Evolutionary conservation across 2,888 invertebrate species (phyloP).

Genomic region (Drosophila silvestris): DNA sequence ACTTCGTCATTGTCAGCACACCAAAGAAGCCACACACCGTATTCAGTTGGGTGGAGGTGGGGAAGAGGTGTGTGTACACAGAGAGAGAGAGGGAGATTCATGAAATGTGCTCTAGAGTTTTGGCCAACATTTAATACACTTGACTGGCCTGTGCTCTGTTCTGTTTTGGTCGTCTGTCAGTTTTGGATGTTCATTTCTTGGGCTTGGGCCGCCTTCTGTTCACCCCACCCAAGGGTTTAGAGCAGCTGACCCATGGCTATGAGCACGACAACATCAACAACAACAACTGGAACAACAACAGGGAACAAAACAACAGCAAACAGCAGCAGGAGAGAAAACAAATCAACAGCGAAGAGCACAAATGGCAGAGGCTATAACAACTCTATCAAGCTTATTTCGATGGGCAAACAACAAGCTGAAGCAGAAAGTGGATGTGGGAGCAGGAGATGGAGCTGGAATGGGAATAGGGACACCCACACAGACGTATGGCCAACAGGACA

Average conservation of each 20-base stretch:
- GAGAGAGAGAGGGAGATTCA: slow-evolving; percentile 14
- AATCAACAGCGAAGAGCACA: slow-evolving; percentile 76
- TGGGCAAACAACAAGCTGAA: slow-evolving; percentile 57
- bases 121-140: slow-evolving; percentile 76
- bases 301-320: slow-evolving; percentile 3
- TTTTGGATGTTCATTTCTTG: slow-evolving; percentile 39
- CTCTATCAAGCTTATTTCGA: slow-evolving; percentile 79
- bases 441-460: not conserved
- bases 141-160: slow-evolving; percentile 42
- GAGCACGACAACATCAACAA: slow-evolving; percentile 33
- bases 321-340: slow-evolving; percentile 55
- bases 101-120: slow-evolving; percentile 35
- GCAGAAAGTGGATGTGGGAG: not conserved
- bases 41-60: too few species aligned
- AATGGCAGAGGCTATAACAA: slow-evolving; percentile 71
- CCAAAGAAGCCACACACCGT: slow-evolving; percentile 13
- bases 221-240: slow-evolving; percentile 29
- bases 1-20: slow-evolving; percentile 82
- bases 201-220: not conserved
- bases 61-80: not conserved
- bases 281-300: slow-evolving; percentile 17
- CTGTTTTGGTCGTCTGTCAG: slow-evolving; percentile 9
- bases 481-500: slow-evolving; percentile 14
- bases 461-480: slow-evolving; percentile 4
- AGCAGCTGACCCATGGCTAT: slow-evolving; percentile 44